Conservation (phyloP, 2,888 invertebrate species). For the Drosophila bunnanda region DNA sequence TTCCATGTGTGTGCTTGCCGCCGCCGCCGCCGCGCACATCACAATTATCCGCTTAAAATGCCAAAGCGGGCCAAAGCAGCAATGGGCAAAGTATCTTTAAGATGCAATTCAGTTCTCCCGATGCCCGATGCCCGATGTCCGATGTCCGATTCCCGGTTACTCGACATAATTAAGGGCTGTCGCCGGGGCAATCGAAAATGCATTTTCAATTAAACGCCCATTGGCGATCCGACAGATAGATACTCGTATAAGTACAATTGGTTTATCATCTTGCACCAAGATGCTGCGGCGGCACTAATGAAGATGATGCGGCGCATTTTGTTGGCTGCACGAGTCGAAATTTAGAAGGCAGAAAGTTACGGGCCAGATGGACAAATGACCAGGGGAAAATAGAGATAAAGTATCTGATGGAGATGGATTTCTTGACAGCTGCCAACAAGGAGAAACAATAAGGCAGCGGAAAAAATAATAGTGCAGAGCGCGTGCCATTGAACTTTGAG, state of each 20-base stretch:
- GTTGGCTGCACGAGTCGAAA: constrained; percentile 49
- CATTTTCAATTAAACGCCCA: constrained; percentile 66
- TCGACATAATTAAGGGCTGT: constrained; percentile 60
- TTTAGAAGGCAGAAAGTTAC: constrained; percentile 59
- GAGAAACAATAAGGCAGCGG: constrained; percentile 28
- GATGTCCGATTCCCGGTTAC: constrained; percentile 9
- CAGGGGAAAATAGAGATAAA: constrained; percentile 28
- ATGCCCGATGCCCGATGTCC: constrained; percentile 8
- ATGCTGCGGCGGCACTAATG: constrained; percentile 48
- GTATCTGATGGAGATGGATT: constrained; percentile 63
- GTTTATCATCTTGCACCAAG: constrained; percentile 55
- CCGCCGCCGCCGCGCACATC: constrained; percentile 31
- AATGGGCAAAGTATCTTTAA: constrained; percentile 73
- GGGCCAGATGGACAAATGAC: constrained; percentile 41
- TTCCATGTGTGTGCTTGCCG: constrained; percentile 45
- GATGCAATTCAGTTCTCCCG: constrained; percentile 58
- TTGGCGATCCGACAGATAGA: constrained; percentile 40
- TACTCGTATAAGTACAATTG: constrained; percentile 64
- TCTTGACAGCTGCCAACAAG: constrained; percentile 59
- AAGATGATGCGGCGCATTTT: constrained; percentile 64
- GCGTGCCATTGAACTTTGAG: constrained; percentile 68
- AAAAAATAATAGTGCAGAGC: constrained; percentile 40
- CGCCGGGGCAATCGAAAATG: constrained; percentile 36
- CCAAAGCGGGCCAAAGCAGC: constrained; percentile 68
- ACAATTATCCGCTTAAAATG: constrained; percentile 76